Percentiles rank a stretch among this genome's conserved stretches.
These are phyloP conservation scores for Coranthus polyacanthus DNA, from an alignment of 2,797 vertebrate species.

Conservation along the genomic window DNA sequence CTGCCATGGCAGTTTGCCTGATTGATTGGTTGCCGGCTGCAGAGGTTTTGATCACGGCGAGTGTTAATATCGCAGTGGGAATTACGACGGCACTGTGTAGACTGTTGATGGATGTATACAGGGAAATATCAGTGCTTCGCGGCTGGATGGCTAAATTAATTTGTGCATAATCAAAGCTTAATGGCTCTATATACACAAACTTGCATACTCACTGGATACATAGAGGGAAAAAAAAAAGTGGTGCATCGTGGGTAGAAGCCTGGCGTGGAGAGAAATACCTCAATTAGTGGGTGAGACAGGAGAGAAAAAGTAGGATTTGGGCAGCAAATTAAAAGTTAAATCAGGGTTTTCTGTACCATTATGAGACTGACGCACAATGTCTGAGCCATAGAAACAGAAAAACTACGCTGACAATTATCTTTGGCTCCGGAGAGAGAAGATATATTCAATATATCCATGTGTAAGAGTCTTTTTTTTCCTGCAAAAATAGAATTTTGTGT, in stretches of 20 bases:
- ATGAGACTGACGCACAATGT: too few species aligned
- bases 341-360: too few species aligned
- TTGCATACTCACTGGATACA: not conserved
- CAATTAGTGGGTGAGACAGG: not conserved
- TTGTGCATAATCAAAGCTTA: constrained; percentile 68
- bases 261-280: not conserved
- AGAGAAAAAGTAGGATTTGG: not conserved
- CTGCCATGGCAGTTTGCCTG: constrained; percentile 58
- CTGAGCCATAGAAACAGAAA: too few species aligned
- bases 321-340: too few species aligned
- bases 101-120: constrained; percentile 58
- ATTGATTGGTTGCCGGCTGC: constrained; percentile 66
- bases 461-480: too few species aligned
- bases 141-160: constrained; percentile 65
- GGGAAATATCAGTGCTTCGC: constrained; percentile 58
- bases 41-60: constrained; percentile 62
- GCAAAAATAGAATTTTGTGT: too few species aligned
- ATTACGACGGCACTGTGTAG: constrained; percentile 46
- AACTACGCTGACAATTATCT: too few species aligned
- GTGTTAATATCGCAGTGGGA: constrained; percentile 68
- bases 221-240: not conserved
- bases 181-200: constrained; percentile 26
- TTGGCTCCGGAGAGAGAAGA: too few species aligned
- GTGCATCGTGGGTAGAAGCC: not conserved
- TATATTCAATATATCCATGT: too few species aligned